Evolutionary conservation across 2,797 vertebrate genomes (phyloP).

Genomic region (Poecile montanus): DNA sequence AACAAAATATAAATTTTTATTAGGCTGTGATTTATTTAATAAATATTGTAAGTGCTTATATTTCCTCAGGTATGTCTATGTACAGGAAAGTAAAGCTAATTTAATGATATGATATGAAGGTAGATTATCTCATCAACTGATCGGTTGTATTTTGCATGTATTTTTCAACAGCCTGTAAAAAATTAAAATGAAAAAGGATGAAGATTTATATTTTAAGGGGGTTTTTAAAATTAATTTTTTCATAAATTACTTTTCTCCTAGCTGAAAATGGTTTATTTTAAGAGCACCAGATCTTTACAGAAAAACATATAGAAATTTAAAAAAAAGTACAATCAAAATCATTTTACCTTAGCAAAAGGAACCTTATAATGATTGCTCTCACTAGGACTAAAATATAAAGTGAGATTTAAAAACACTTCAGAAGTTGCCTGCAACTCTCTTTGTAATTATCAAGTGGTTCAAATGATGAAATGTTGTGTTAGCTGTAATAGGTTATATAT

Average conservation of each 20-base stretch:
- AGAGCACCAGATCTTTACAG: not conserved
- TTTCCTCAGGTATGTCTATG: not conserved
- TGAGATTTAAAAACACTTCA: not conserved
- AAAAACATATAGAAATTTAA: not conserved
- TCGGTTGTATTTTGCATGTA: not conserved
- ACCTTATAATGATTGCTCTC: not conserved
- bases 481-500: not conserved
- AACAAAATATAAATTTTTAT: not conserved
- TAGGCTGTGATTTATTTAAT: not conserved
- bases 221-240: not conserved
- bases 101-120: not conserved
- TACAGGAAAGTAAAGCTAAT: not conserved
- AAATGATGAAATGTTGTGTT: not conserved
- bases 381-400: not conserved
- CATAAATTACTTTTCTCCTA: not conserved
- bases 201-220: not conserved
- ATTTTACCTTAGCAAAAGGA: not conserved
- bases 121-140: not conserved
- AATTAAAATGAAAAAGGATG: not conserved
- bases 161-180: not conserved
- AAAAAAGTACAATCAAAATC: not conserved
- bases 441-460: not conserved
- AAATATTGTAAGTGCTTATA: not conserved
- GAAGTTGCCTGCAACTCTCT: not conserved
- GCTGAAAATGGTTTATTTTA: constrained; percentile 4